Percentiles rank a stretch among this genome's conserved stretches.
phyloP scores from a whole-genome alignment of 2,888 invertebrate species.

The Imbricaverruca yamaguchii region DNA sequence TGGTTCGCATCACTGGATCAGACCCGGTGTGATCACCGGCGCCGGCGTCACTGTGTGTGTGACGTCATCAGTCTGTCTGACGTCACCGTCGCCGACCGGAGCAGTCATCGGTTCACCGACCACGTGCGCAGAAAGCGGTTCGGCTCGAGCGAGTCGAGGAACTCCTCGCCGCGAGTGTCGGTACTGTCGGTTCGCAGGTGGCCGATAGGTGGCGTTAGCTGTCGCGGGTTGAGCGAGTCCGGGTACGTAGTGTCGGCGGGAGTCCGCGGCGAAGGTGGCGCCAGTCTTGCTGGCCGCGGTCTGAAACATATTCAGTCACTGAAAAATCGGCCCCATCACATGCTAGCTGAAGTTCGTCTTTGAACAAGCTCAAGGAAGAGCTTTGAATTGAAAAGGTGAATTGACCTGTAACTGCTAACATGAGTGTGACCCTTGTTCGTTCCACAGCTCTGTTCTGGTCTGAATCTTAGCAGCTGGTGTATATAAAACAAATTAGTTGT shows the following conservation, averaged over 20 bases:
- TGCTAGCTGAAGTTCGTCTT: not conserved
- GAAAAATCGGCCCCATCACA: not conserved
- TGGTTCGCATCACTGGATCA: too few relatives aligned
- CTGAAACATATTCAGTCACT: not conserved
- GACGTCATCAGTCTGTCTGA: too few relatives aligned
- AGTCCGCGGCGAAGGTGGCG: not conserved
- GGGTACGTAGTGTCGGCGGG: not conserved
- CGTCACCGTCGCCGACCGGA: too few relatives aligned
- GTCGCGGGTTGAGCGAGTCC: not conserved
- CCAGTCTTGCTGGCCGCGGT: not conserved
- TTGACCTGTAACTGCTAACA: too few relatives aligned
- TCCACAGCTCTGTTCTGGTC: too few relatives aligned
- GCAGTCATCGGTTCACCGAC: not conserved
- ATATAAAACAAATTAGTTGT: too few relatives aligned
- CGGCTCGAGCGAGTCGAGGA: constrained; percentile 5
- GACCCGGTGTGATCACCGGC: too few relatives aligned
- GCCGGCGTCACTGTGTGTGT: too few relatives aligned
- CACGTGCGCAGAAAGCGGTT: not conserved
- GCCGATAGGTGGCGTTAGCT: not conserved
- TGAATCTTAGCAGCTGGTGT: too few relatives aligned
- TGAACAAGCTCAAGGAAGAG: too few relatives aligned
- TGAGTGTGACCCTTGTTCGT: too few relatives aligned
- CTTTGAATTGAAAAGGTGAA: too few relatives aligned
- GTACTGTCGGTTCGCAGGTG: not conserved
- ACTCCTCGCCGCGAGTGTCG: constrained; percentile 9